A percentile compares a stretch with the other conserved stretches of the same genome.
Evolutionary conservation across 2,797 vertebrate genomes (phyloP).

Genomic region (Trachops cirrhosus): DNA sequence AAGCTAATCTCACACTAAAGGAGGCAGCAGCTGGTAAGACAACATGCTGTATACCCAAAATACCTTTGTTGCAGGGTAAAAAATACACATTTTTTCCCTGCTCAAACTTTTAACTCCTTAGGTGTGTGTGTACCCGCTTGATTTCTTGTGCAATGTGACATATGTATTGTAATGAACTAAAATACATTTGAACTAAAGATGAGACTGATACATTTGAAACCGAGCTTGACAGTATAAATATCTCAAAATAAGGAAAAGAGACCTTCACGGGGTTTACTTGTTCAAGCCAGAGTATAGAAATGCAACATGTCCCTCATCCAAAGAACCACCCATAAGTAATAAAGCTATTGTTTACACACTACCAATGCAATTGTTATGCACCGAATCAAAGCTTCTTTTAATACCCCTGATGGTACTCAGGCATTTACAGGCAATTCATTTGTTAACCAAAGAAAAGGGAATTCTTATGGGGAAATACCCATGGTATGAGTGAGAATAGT

Average conservation of each 20-base stretch:
- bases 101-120: constrained; percentile 51
- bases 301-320: neutral
- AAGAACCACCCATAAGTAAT: neutral
- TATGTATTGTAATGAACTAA: neutral
- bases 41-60: constrained; percentile 62
- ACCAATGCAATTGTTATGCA: neutral
- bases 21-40: constrained; percentile 58
- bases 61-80: constrained; percentile 52
- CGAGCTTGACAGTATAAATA: neutral
- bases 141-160: neutral
- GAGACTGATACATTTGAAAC: neutral
- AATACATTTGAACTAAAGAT: constrained; percentile 9
- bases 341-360: neutral
- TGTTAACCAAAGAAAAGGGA: neutral
- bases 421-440: neutral
- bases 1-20: constrained; percentile 3
- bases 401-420: neutral
- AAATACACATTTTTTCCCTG: constrained; percentile 7
- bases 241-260: constrained; percentile 7
- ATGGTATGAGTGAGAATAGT: neutral
- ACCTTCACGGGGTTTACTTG: neutral
- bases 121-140: neutral
- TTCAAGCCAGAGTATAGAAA: neutral
- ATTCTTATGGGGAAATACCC: neutral
- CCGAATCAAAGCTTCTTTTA: neutral